Evolutionary conservation across 2,113 vertebrate genomes (phyloP), one percentile per base, ranked within the genome.

Genomic region (Seriola quinqueradiata): DNA sequence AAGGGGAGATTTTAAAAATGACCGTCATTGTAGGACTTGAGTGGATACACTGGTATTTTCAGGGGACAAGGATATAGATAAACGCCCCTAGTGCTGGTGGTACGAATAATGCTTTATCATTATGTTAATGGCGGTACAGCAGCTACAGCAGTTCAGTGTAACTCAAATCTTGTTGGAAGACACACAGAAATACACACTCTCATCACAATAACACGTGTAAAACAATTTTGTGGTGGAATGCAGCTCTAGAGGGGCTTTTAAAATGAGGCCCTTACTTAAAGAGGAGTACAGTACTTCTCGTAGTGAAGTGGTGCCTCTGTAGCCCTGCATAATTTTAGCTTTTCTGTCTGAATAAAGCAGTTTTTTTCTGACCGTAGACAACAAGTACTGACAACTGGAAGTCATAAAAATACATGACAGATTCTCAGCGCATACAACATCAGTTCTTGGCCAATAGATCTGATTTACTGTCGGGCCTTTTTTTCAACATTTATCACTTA

Each of bases 271-370:
- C 60, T 82, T 36, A 19, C 55, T 28, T 42, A 50, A 70, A 86
- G 81, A 89, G 55, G 60, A 85, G 34, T 63, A 32, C 44, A 34
- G 58, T 69, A 59, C 68, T 63, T 50, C 34, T 64, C 38, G 63
- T 17, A 34, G 21, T 63, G 52, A 87, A 70, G 84, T 57, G 79
- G 36, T 28, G 58, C 66, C 79, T 77, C 60, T 76, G 77, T 28
- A 16, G 17, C 52, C 21, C n/a, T n/a, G 48, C 54, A 64, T 70
- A 48, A 72, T 79, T 76, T 68, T 40, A 57, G 21, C 61, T 60
- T 81, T 72, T 63, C 69, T 65, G 17, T 77, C 54, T 63, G 71
- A 73, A 55, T 25, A 52, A 19, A 63, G 23, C 5, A 5, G 3
- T 44, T 44, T 60, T 38, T 55, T 38, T 55, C 12, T 23, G 21